These are phyloP conservation scores for Gastrophryne carolinensis DNA, from an alignment of 2,797 vertebrate genomes.

Conservation along the genomic window DNA sequence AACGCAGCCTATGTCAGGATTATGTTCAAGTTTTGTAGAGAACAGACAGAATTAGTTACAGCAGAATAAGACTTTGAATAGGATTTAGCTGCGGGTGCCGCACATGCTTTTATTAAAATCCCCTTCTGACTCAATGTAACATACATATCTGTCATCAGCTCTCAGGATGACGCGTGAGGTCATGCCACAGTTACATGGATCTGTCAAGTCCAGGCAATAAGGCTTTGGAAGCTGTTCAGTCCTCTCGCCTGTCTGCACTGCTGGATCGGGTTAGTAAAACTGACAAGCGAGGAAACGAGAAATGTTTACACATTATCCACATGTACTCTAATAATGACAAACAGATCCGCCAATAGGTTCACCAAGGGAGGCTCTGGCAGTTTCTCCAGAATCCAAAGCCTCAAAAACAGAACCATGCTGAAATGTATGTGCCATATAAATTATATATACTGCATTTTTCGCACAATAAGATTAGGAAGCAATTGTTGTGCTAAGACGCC, in stretches of 20 bases:
- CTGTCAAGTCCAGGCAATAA: neutral
- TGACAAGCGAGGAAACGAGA: neutral
- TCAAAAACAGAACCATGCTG: too few species aligned
- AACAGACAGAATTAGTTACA: too few species aligned
- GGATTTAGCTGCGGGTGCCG: neutral
- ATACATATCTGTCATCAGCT: neutral
- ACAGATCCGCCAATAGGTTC: neutral
- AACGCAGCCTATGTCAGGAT: too few species aligned
- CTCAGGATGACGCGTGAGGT: neutral
- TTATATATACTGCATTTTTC: too few species aligned
- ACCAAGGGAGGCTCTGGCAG: neutral
- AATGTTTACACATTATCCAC: too few species aligned
- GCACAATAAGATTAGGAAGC: too few species aligned
- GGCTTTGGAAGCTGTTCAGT: neutral
- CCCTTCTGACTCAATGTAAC: neutral
- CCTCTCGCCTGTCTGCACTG: neutral
- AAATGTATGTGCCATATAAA: too few species aligned
- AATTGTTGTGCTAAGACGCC: too few species aligned
- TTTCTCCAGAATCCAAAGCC: neutral
- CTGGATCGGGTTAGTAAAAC: slow-evolving; percentile 6
- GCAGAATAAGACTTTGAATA: too few species aligned
- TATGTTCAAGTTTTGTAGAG: too few species aligned
- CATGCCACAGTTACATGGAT: neutral
- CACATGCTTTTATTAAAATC: neutral
- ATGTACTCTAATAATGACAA: too few species aligned